Evolutionary conservation across 1,140 invertebrate genomes (phyloP).

Genomic region (Ceratoteleas bidentatus): DNA sequence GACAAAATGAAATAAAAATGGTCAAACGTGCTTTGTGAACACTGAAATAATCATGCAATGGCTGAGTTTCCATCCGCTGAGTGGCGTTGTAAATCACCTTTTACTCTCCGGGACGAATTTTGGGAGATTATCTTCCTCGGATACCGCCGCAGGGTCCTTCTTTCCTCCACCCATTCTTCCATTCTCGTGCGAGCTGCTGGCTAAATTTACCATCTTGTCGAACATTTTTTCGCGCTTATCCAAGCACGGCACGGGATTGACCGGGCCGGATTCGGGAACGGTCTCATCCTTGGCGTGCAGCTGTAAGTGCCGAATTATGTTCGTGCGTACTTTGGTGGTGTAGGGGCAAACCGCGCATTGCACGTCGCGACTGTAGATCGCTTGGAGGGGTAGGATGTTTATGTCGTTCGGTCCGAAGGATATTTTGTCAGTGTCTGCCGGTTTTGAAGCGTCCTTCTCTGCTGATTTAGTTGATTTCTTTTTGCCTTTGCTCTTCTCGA

Average conservation of each 20-base stretch:
- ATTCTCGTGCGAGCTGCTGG: too few species aligned
- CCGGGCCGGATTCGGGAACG: conserved; percentile 84
- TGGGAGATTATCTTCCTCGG: too few species aligned
- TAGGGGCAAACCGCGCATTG: conserved; percentile 86
- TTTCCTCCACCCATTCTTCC: too few species aligned
- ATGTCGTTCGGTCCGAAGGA: conserved; percentile 84
- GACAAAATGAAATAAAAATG: too few species aligned
- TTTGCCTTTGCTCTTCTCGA: conserved; percentile 64
- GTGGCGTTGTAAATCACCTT: too few species aligned
- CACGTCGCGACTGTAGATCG: conserved; percentile 84
- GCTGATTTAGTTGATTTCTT: conserved; percentile 54
- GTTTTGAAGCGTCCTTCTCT: conserved; percentile 67
- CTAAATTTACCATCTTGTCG: conserved; percentile 91
- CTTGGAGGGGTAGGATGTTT: conserved; percentile 83
- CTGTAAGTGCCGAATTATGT: conserved; percentile 87
- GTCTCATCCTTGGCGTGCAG: conserved; percentile 84
- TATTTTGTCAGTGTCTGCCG: conserved; percentile 74
- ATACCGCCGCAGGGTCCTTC: too few species aligned
- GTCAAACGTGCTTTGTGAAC: too few species aligned
- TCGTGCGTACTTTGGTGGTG: conserved; percentile 87
- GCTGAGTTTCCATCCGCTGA: too few species aligned
- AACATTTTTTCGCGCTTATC: conserved; percentile 90
- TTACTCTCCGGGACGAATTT: too few species aligned
- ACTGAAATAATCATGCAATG: too few species aligned
- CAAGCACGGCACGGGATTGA: conserved; percentile 90